Evolutionary conservation across 1,140 invertebrate genomes (phyloP).

Genomic region (Bombus confusus): DNA sequence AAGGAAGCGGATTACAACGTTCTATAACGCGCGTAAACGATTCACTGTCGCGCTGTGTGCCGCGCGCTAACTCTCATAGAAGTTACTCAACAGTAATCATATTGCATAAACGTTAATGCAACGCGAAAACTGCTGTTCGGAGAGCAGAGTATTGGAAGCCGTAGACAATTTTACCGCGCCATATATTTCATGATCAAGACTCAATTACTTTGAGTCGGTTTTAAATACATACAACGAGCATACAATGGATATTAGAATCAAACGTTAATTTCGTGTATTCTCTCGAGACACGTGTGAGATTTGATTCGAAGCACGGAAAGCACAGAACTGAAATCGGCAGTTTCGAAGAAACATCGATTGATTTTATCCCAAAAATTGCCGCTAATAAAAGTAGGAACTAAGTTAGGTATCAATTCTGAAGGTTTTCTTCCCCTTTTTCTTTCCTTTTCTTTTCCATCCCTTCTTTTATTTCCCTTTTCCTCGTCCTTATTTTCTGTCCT

Average conservation of each 20-base stretch:
- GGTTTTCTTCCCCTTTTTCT: background rate
- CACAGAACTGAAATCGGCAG: background rate
- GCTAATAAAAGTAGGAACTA: background rate
- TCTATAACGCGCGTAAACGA: slow-evolving; percentile 20
- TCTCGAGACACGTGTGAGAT: background rate
- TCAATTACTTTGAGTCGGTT: background rate
- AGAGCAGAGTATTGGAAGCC: background rate
- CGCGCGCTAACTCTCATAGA: background rate
- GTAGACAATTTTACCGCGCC: background rate
- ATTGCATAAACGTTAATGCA: slow-evolving; percentile 16
- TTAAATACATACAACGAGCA: no score
- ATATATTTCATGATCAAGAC: background rate
- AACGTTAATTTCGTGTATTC: background rate
- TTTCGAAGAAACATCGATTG: background rate
- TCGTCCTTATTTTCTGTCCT: no score
- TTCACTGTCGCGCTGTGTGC: background rate
- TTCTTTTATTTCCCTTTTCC: background rate
- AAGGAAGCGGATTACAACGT: slow-evolving; percentile 34
- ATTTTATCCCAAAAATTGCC: background rate
- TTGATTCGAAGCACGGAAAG: background rate
- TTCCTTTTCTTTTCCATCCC: background rate
- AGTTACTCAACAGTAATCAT: slow-evolving; percentile 19
- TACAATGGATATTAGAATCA: background rate
- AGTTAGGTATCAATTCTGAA: background rate
- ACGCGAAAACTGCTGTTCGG: background rate